These are phyloP conservation scores for Formicarius rufipectus DNA, from an alignment of 2,113 vertebrate genomes.

Conservation along the genomic window DNA sequence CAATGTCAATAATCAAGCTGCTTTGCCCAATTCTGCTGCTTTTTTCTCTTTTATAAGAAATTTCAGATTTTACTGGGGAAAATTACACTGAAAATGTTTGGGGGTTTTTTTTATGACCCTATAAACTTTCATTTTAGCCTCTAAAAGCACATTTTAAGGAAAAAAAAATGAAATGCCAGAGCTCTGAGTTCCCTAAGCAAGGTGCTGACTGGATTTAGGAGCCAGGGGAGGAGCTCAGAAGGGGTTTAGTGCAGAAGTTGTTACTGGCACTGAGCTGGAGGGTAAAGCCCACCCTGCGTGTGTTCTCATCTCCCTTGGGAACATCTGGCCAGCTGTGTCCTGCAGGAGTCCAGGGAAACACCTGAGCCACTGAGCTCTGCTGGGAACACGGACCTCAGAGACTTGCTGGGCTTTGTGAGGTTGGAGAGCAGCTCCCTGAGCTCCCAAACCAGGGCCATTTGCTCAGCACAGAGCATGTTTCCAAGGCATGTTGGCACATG, in stretches of 20 bases:
- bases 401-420: neutral
- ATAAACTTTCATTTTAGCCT: neutral
- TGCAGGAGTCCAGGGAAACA: neutral
- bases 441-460: neutral
- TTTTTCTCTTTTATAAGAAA: neutral
- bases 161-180: neutral
- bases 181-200: neutral
- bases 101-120: neutral
- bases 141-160: neutral
- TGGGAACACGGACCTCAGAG: neutral
- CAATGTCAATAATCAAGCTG: neutral
- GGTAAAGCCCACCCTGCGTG: neutral
- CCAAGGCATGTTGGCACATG: neutral
- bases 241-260: neutral
- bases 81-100: neutral
- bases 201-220: neutral
- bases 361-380: neutral
- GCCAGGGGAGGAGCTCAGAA: neutral
- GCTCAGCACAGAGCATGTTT: neutral
- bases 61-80: neutral
- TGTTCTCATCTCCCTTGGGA: neutral
- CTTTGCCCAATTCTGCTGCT: neutral
- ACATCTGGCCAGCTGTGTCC: slow-evolving; percentile 23
- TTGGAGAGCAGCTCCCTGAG: neutral
- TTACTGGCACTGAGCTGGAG: neutral